Evolutionary conservation across 1,140 invertebrate genomes (phyloP).

Genomic region (Ylistrum balloti): DNA sequence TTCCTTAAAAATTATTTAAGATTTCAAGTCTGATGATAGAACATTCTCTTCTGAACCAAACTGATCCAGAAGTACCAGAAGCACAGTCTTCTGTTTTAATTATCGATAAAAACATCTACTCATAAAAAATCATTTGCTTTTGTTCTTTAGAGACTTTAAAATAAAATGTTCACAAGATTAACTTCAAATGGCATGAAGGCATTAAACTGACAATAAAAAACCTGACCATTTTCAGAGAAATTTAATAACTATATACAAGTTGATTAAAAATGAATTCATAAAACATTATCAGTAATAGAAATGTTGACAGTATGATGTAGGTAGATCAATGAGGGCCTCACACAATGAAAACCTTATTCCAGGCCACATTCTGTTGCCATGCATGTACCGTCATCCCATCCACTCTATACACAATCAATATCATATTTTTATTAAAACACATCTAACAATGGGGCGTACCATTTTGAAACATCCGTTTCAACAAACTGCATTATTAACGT

Average conservation of each 20-base stretch:
- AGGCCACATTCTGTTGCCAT: not conserved
- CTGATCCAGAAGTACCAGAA: not conserved
- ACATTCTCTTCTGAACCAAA: not conserved
- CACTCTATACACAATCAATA: not conserved
- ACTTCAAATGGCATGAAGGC: no score
- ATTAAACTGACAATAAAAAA: no score
- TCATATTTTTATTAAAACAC: slow-evolving; percentile 20
- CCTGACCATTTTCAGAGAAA: no score
- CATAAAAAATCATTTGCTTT: no score
- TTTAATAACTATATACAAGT: no score
- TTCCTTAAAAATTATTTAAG: not conserved
- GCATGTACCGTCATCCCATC: not conserved
- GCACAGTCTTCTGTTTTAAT: no score
- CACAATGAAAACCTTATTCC: not conserved
- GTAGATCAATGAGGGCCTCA: not conserved
- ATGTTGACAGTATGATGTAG: no score
- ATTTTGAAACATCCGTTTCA: slow-evolving; percentile 29
- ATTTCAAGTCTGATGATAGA: not conserved
- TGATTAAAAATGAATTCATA: no score
- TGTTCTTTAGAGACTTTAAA: no score
- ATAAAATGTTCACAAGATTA: no score
- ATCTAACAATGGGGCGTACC: slow-evolving; percentile 10
- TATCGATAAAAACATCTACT: no score
- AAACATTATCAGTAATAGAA: no score
- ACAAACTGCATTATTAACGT: slow-evolving; percentile 27